Percentiles rank a stretch among this genome's conserved stretches.
phyloP scores from a whole-genome alignment of 2,113 vertebrate species.

The Nibea albiflora region DNA sequence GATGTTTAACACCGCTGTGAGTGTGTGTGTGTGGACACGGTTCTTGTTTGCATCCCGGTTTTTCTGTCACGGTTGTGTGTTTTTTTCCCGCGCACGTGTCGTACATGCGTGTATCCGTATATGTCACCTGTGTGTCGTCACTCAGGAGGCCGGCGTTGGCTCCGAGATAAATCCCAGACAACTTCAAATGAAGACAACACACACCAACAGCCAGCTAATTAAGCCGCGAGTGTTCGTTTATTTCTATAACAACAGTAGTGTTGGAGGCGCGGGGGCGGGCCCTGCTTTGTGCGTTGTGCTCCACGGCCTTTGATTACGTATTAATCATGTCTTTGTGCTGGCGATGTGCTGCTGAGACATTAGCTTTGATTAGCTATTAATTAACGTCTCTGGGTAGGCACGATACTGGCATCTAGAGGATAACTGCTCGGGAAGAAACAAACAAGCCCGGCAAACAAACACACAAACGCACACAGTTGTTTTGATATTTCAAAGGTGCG shows the following conservation, averaged over 20 bases:
- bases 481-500: constrained; percentile 83
- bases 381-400: constrained; percentile 85
- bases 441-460: constrained; percentile 80
- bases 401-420: constrained; percentile 81
- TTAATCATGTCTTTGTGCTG: constrained; percentile 86
- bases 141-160: constrained; percentile 74
- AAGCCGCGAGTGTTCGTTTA: constrained; percentile 78
- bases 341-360: constrained; percentile 83
- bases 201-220: constrained; percentile 79
- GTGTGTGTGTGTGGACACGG: not conserved
- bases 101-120: constrained; percentile 38
- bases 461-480: constrained; percentile 81
- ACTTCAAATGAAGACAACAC: constrained; percentile 77
- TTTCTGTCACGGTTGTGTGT: constrained; percentile 10
- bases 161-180: constrained; percentile 71
- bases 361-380: constrained; percentile 90
- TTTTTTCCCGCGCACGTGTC: constrained; percentile 16
- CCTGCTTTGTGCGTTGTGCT: constrained; percentile 81
- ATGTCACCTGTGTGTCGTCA: constrained; percentile 74
- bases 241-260: constrained; percentile 82
- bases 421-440: constrained; percentile 81
- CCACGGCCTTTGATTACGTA: constrained; percentile 87
- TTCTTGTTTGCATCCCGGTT: constrained; percentile 8
- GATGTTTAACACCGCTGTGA: not conserved
- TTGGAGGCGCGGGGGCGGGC: constrained; percentile 77